phyloP scores from a whole-genome alignment of 1,140 invertebrate species.

The Aphis craccivora region DNA sequence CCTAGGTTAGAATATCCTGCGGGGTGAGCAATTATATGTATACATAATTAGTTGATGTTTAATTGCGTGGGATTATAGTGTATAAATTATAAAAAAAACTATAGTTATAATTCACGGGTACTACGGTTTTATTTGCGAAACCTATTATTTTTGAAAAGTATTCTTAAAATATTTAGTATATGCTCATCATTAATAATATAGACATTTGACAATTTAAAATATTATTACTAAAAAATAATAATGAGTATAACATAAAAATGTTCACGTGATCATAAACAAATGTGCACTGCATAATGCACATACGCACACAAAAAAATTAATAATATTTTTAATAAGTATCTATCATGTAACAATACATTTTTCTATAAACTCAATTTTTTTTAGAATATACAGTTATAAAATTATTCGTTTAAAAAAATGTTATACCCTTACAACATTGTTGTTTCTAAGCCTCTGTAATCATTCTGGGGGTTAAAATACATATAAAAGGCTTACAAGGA shows the following conservation, averaged over 20 bases:
- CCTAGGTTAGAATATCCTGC: background rate
- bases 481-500: background rate
- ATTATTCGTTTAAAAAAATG: background rate
- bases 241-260: background rate
- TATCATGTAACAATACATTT: background rate
- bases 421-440: background rate
- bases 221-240: background rate
- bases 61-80: background rate
- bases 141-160: background rate
- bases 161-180: background rate
- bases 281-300: background rate
- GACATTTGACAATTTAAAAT: background rate
- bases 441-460: background rate
- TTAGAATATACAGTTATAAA: background rate
- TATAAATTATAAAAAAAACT: background rate
- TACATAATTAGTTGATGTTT: constrained; percentile 8
- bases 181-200: background rate
- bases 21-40: no score
- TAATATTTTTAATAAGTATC: background rate
- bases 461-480: background rate
- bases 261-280: background rate
- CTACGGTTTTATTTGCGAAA: background rate
- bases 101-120: background rate
- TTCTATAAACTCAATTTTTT: background rate
- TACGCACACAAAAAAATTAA: background rate